A percentile compares a stretch with the other conserved stretches of the same genome.
phyloP scores from a whole-genome alignment of 2,797 vertebrate species.

The Sebastes vulpes region DNA sequence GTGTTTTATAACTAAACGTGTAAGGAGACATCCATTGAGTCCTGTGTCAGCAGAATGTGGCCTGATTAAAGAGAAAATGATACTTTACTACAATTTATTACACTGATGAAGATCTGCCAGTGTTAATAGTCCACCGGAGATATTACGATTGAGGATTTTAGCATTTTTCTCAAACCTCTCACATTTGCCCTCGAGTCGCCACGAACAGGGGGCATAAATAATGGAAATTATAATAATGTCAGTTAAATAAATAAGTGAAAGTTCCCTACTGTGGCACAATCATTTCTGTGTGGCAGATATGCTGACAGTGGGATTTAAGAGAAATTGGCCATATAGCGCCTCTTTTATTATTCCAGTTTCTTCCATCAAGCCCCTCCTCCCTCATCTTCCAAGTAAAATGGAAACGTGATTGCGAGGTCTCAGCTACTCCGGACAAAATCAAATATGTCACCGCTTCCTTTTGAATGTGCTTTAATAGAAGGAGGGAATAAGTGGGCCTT shows the following conservation, averaged over 20 bases:
- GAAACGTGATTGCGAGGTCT: slow-evolving; percentile 18
- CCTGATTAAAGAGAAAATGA: slow-evolving; percentile 49
- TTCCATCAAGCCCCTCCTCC: neutral
- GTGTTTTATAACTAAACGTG: slow-evolving; percentile 38
- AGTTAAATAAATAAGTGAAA: slow-evolving; percentile 46
- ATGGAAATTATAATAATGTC: slow-evolving; percentile 71
- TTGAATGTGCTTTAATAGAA: slow-evolving; percentile 17
- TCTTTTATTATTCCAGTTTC: slow-evolving; percentile 5
- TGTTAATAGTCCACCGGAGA: slow-evolving; percentile 36
- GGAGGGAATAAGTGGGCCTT: neutral
- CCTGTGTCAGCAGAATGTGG: slow-evolving; percentile 46
- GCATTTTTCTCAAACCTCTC: slow-evolving; percentile 45
- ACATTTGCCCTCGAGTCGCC: slow-evolving; percentile 43
- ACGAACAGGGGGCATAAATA: slow-evolving; percentile 60
- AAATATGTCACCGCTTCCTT: slow-evolving; percentile 9
- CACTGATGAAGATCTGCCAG: slow-evolving; percentile 53
- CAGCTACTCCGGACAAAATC: slow-evolving; percentile 20
- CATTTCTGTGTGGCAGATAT: slow-evolving; percentile 46
- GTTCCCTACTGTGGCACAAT: slow-evolving; percentile 43
- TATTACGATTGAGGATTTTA: neutral
- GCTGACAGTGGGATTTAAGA: slow-evolving; percentile 63
- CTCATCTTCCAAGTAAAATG: slow-evolving; percentile 5
- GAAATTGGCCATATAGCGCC: slow-evolving; percentile 15
- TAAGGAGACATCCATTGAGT: slow-evolving; percentile 27
- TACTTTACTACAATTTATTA: slow-evolving; percentile 39